Evolutionary conservation across 2,113 vertebrate genomes (phyloP), one percentile per base, ranked within the genome.

Genomic region (Daphoenositta chrysoptera): DNA sequence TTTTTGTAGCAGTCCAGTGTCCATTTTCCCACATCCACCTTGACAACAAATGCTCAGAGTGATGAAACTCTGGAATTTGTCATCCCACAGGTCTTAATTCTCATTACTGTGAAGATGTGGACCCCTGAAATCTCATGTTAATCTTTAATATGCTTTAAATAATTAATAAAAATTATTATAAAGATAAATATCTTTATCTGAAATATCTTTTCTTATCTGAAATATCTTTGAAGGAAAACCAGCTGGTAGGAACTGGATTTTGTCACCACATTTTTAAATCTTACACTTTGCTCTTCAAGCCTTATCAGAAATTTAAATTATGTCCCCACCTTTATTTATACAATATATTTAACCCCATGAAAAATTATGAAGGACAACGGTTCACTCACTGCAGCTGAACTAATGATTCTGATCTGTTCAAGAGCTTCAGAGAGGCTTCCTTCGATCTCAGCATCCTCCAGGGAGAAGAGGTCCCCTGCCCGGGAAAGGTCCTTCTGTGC

Each of bases 401-500:
- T 99, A 87, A 99, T 99, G 79, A 97, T 89, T 96, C 98, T 99
- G 97, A 99, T 99, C 95, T 99, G 98, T 24, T 99, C 98, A 90
- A 99, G 97, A 85, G 99, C 99, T 98, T 99, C 98, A 0, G 99
- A 99, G 82, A 99, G 97, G 86, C 98, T 98, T 61, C 97, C 98
- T 97, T 99, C 99, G 2, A 99, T 99, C 94, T 99, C 99, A 22
- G 97, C 87, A 91, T 99, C 99, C 54, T 99, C 98, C 93, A 99
- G 98, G 87, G 99, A 99, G 97, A 99, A 99, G 27, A 99, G 98
- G 81, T 99, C 99, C 13, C 99, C 99, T 0, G 99, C 99, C 48
- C 99, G 96, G 23, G 99, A 99, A 77, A 99, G 98, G 94, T 99
- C 99, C 97, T 98, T 99, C 47, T 99, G 99, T 56, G 98, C 98